Percentiles rank a stretch among this genome's conserved stretches.
These are phyloP conservation scores for Lepidurus packardi DNA, from an alignment of 1,140 invertebrate genomes.

Conservation along the genomic window DNA sequence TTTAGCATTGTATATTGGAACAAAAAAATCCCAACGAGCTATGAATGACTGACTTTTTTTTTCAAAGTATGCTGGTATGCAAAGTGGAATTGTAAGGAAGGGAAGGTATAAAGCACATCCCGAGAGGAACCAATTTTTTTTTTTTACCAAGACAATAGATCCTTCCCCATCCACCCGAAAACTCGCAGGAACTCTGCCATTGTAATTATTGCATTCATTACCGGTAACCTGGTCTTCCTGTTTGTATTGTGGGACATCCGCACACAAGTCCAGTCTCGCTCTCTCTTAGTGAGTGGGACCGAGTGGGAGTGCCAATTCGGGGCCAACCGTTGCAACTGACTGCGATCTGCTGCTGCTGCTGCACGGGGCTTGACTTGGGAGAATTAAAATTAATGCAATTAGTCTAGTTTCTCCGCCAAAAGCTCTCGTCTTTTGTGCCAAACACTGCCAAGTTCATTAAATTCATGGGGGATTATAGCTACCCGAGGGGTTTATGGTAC, in stretches of 20 bases:
- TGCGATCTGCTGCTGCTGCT: too few species aligned
- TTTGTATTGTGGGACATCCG: neutral
- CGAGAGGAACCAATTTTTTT: neutral
- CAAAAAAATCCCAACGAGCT: too few species aligned
- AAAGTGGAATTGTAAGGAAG: too few species aligned
- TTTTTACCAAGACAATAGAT: neutral
- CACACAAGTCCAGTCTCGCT: neutral
- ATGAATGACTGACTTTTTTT: too few species aligned
- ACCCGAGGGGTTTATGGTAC: neutral
- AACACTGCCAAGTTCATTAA: too few species aligned
- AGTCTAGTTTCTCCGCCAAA: neutral
- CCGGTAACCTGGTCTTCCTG: neutral
- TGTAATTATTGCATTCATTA: constrained; percentile 12
- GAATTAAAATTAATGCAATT: constrained; percentile 8
- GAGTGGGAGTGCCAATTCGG: too few species aligned
- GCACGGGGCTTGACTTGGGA: neutral
- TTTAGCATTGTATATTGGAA: too few species aligned
- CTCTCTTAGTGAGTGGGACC: too few species aligned
- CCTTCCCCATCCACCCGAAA: neutral
- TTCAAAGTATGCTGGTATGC: too few species aligned
- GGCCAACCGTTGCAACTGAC: too few species aligned
- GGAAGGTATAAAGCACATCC: too few species aligned
- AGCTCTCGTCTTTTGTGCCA: too few species aligned
- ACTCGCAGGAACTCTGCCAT: neutral
- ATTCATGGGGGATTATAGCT: neutral